phyloP scores from a whole-genome alignment of 2,888 invertebrate genomes.

The Euproctis similis region DNA sequence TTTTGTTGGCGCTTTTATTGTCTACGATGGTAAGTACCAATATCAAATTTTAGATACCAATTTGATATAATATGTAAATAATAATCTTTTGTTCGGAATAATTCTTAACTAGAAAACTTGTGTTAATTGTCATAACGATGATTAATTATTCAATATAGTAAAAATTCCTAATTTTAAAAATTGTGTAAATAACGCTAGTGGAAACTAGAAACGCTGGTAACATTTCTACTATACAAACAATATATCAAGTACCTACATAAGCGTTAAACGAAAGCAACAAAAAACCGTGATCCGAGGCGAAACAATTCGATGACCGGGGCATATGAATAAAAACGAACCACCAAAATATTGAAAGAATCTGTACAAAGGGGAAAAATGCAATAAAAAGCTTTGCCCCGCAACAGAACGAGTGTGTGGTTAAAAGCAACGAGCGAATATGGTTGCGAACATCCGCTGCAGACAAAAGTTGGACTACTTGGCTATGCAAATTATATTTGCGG shows the following conservation, averaged over 20 bases:
- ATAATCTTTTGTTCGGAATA: slow-evolving; percentile 44
- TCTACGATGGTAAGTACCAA: slow-evolving; percentile 46
- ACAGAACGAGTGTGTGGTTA: slow-evolving; percentile 70
- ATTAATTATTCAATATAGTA: neutral
- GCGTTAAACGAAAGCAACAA: slow-evolving; percentile 45
- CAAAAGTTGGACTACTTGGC: slow-evolving; percentile 74
- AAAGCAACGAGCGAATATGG: slow-evolving; percentile 74
- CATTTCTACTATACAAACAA: too few species aligned
- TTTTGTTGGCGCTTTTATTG: slow-evolving; percentile 50
- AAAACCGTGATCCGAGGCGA: slow-evolving; percentile 57
- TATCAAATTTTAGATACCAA: slow-evolving; percentile 29
- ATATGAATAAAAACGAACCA: slow-evolving; percentile 72
- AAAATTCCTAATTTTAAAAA: neutral
- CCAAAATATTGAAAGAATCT: slow-evolving; percentile 74
- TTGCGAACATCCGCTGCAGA: slow-evolving; percentile 71
- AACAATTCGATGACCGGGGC: slow-evolving; percentile 70
- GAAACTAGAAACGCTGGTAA: neutral
- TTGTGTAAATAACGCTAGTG: neutral
- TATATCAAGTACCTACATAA: slow-evolving; percentile 14
- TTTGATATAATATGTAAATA: slow-evolving; percentile 28
- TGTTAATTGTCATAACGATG: too few species aligned
- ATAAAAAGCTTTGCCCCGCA: slow-evolving; percentile 66
- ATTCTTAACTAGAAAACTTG: too few species aligned
- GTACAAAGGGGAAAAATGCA: slow-evolving; percentile 73
- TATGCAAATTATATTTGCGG: slow-evolving; percentile 78